Evolutionary conservation across 92 coral and sea anemone species (phyloP).

Genomic region (Ricordea florida): DNA sequence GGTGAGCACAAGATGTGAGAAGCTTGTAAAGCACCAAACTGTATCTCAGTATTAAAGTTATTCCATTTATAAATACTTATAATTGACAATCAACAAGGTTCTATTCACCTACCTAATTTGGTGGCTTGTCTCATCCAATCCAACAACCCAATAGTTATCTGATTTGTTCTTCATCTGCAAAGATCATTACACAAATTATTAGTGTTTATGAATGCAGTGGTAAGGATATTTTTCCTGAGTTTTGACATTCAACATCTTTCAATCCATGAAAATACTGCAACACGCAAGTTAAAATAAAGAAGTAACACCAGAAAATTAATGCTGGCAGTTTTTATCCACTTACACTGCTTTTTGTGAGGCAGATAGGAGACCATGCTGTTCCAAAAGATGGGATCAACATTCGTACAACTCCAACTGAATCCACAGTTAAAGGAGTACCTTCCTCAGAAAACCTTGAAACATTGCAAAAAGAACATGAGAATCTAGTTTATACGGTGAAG

Average conservation of each 20-base stretch:
- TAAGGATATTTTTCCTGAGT: too few relatives aligned
- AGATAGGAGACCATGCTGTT: conserved; percentile 84
- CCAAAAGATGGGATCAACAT: conserved; percentile 78
- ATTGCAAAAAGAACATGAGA: too few relatives aligned
- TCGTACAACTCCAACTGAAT: conserved; percentile 85
- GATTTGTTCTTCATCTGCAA: conserved; percentile 84
- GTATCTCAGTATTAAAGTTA: too few relatives aligned
- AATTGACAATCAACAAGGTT: background rate
- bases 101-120: conserved; percentile 73
- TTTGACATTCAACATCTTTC: too few relatives aligned
- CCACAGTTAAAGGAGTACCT: conserved; percentile 89
- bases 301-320: too few relatives aligned
- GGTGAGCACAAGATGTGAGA: too few relatives aligned
- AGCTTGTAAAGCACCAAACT: too few relatives aligned
- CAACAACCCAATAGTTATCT: conserved; percentile 97
- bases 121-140: conserved; percentile 82
- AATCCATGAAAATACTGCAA: too few relatives aligned
- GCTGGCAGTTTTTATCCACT: too few relatives aligned
- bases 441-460: conserved; percentile 81
- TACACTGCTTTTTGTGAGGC: conserved; percentile 31
- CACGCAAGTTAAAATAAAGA: too few relatives aligned
- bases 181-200: background rate
- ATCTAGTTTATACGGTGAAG: too few relatives aligned
- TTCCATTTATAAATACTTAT: background rate
- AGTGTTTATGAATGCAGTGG: too few relatives aligned